A percentile compares a stretch with the other conserved stretches of the same genome.
Evolutionary conservation across 2,888 invertebrate genomes (phyloP).

Genomic region (Aleiodes alternator): DNA sequence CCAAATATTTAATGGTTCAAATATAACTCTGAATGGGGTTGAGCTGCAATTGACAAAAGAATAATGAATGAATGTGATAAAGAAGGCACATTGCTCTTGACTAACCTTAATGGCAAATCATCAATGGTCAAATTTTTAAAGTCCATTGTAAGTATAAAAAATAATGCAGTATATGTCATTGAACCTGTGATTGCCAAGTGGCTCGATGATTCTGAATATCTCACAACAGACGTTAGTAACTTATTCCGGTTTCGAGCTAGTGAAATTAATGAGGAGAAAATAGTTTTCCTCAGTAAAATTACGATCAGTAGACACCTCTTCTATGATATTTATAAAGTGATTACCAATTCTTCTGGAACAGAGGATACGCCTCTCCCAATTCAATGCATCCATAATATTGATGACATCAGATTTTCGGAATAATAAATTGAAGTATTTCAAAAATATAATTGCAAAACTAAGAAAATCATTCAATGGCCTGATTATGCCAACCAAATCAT

Average conservation of each 20-base stretch:
- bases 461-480: too few relatives aligned
- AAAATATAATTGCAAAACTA: too few relatives aligned
- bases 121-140: neutral
- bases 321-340: too few relatives aligned
- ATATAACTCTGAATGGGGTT: too few relatives aligned
- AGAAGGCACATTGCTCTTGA: too few relatives aligned
- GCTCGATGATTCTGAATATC: neutral
- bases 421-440: conserved; percentile 2
- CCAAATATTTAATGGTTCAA: conserved; percentile 3
- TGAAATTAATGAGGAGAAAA: neutral
- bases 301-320: too few relatives aligned
- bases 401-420: neutral
- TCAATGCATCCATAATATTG: neutral
- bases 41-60: too few relatives aligned
- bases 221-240: neutral
- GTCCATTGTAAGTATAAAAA: neutral
- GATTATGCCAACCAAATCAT: too few relatives aligned
- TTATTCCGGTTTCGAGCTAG: neutral
- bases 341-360: conserved; percentile 3
- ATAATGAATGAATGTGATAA: too few relatives aligned
- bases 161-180: neutral
- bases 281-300: too few relatives aligned
- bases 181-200: neutral
- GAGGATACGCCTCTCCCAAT: neutral
- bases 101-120: conserved; percentile 2